Evolutionary conservation across 64 coral and sea anemone species (phyloP), one percentile per base, ranked within the genome.

Genomic region (Montipora foliosa): DNA sequence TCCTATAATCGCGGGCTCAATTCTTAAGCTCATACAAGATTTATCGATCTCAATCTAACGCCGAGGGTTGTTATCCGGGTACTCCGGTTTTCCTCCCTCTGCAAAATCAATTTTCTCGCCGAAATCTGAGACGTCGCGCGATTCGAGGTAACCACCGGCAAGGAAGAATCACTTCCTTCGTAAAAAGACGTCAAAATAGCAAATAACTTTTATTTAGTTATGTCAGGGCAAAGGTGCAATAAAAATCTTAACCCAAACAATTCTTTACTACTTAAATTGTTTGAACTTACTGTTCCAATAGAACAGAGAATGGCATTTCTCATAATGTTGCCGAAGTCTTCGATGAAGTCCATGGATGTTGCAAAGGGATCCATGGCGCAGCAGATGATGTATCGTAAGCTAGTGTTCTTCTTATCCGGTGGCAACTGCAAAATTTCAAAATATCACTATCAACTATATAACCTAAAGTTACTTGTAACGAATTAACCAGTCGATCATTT

Each of bases 361-460:
- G 78, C 89, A 82, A 91, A 91, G 5, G 89, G 89, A 44, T 91
- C 89, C 89, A 91, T 91, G 0, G 89, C 89, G 9, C 77, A 82
- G 5, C 77, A 82, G 78, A 91, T 82, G 79, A 91, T 91, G 79
- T 91, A 91, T 37, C 89, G 44, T 69, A 91, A 73, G 59, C 78
- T 22, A 22, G 22, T 91, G 15, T 82, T 3, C 49, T 74, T 80
- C 76, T 9, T 5, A 9, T 44, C 78, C 2, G 17, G 13, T 12
- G 53, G 24, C 89, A 82, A 55, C 89, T 91, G 44, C 78, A 91
- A 90, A 75, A 68, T 37, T 49, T 47, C 81, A 73, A 49, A 47
- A 49, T 70, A 49, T 73, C 60, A 46, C 61, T 20, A 67, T 83
- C 81, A 61, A 83, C 53, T 60, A 58, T 61, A 51, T 83, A 51